Percentiles rank a stretch among this genome's conserved stretches.
phyloP scores from a whole-genome alignment of 2,113 vertebrate genomes.

The Micromys minutus region DNA sequence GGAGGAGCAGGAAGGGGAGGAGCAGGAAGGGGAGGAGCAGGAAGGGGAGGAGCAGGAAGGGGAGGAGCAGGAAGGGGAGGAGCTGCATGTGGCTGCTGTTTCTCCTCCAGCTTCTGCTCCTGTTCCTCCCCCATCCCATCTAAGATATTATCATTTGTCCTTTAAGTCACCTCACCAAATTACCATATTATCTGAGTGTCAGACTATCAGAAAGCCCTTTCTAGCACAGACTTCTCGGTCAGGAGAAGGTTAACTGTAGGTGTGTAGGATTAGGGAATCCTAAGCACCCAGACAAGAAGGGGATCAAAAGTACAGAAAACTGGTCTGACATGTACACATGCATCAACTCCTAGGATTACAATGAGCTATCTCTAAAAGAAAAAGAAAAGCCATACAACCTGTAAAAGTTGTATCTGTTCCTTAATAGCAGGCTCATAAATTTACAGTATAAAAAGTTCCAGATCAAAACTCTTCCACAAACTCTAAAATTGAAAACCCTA shows the following conservation, averaged over 20 bases:
- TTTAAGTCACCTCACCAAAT: conserved; percentile 37
- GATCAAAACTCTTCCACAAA: conserved; percentile 36
- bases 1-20: background rate
- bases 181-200: background rate
- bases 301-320: background rate
- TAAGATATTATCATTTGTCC: background rate
- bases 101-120: background rate
- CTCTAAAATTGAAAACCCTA: conserved; percentile 6
- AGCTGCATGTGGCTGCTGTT: background rate
- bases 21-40: background rate
- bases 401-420: background rate
- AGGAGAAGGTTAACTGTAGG: background rate
- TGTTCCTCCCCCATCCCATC: background rate
- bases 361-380: background rate
- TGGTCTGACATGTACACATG: background rate
- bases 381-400: background rate
- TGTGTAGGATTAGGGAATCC: background rate
- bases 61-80: too few relatives aligned
- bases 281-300: conserved; percentile 1
- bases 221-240: background rate
- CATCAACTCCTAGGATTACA: background rate
- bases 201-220: background rate
- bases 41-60: background rate
- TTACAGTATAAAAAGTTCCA: background rate
- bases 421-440: background rate